Evolutionary conservation across 2,888 invertebrate genomes (phyloP).

Genomic region (Anodontia alba): DNA sequence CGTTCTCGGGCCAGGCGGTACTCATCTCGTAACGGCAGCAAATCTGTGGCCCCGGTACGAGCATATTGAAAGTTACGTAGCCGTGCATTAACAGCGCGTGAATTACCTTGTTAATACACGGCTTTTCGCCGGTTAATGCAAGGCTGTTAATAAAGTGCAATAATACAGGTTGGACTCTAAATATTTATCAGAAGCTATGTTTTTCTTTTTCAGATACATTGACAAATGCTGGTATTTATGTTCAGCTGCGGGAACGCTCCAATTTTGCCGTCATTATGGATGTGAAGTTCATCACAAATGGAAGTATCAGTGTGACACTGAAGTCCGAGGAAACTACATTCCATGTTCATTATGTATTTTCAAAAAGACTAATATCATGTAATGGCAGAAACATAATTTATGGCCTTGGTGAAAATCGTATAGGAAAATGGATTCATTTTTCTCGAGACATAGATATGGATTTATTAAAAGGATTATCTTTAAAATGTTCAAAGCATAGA

Average conservation of each 20-base stretch:
- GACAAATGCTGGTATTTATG: conserved; percentile 38
- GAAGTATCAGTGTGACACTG: conserved; percentile 92
- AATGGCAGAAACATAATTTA: conserved; percentile 91
- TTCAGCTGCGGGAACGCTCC: conserved; percentile 86
- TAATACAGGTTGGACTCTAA: too few relatives aligned
- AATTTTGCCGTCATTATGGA: conserved; percentile 89
- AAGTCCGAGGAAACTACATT: conserved; percentile 90
- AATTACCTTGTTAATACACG: too few relatives aligned
- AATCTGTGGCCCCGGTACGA: too few relatives aligned
- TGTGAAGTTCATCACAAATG: conserved; percentile 90
- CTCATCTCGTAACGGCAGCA: too few relatives aligned
- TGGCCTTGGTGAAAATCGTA: conserved; percentile 88
- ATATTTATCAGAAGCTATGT: too few relatives aligned
- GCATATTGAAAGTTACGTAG: too few relatives aligned
- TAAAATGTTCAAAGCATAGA: conserved; percentile 73
- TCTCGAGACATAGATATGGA: conserved; percentile 96
- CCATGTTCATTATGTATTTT: conserved; percentile 93
- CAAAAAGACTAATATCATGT: conserved; percentile 90
- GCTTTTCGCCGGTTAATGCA: too few relatives aligned
- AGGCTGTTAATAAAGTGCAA: too few relatives aligned
- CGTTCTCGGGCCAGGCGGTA: too few relatives aligned
- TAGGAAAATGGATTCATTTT: conserved; percentile 89
- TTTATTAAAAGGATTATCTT: conserved; percentile 93
- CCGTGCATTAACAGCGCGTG: too few relatives aligned
- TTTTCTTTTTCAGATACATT: conserved; percentile 47